phyloP scores from a whole-genome alignment of 2,888 invertebrate species.

The Melieria picta region DNA sequence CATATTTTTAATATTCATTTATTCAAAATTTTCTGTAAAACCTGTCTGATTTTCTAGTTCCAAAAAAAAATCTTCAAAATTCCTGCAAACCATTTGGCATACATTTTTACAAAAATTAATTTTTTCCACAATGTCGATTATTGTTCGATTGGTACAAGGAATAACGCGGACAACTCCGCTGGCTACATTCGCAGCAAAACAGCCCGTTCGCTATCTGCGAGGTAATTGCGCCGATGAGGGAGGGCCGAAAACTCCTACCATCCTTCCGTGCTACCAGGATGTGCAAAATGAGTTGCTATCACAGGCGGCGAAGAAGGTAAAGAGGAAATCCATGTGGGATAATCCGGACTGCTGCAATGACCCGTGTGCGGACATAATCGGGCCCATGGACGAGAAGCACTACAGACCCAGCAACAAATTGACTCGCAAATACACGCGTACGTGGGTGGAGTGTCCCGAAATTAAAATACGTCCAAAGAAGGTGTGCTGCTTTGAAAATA shows the following conservation, averaged over 20 bases:
- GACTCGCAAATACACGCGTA: slow-evolving; percentile 58
- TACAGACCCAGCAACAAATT: slow-evolving; percentile 56
- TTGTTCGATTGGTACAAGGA: no score
- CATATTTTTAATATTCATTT: no score
- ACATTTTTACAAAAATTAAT: no score
- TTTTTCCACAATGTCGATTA: no score
- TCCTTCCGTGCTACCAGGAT: slow-evolving; percentile 50
- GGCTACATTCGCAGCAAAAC: no score
- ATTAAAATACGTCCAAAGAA: slow-evolving; percentile 47
- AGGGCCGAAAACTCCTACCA: not conserved
- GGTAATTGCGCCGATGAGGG: no score
- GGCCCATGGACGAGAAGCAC: slow-evolving; percentile 57
- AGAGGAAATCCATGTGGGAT: slow-evolving; percentile 51
- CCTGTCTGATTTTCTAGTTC: no score
- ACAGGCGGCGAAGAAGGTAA: slow-evolving; percentile 31
- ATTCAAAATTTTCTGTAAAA: no score
- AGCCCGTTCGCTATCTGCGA: no score
- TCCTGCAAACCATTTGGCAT: no score
- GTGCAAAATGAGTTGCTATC: slow-evolving; percentile 48
- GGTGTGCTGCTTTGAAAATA: slow-evolving; percentile 48
- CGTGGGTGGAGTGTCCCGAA: slow-evolving; percentile 59
- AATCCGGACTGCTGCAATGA: slow-evolving; percentile 48
- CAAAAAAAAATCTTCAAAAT: no score
- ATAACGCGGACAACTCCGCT: no score
- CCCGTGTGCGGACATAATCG: slow-evolving; percentile 43